Evolutionary conservation across 2,888 invertebrate genomes (phyloP), one percentile per base, ranked within the genome.

Genomic region (Eristalis pertinax): DNA sequence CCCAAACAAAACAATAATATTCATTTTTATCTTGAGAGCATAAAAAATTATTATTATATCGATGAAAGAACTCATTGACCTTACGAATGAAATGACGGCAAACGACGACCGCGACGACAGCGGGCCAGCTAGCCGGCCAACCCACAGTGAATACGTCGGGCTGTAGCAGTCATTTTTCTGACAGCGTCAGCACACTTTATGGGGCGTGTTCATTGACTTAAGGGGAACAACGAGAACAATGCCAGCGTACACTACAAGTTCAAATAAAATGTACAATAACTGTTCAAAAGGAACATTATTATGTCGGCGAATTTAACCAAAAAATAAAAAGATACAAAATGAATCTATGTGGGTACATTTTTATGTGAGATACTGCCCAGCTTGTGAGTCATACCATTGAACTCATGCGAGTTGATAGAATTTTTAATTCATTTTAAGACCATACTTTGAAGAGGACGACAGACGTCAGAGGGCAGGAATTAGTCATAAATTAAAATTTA

Each of bases 61-160:
- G 86, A 86, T 86, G 78, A 83, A 86, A 83, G 83, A 86, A 86
- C 86, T 86, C 86, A 86, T 86, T 86, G 86, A 86, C 83, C 86
- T 86, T 83, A 68, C 65, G 78, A 79, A 79, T 67, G 26, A 75
- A 83, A 77, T 82, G 82, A 86, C 82, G 77, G 77, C 73, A 73
- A 67, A 38, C 64, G 13, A 5, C 24, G 60, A 35, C 64, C 11
- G 29, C 58, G 41, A 11, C 73, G 67, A 32, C 32, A 32, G 32
- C 29, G 5, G 5, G 29, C 32, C 32, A 32, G 69, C 1, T 64
- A 22, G n/a, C 72, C 26, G n/a, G 26, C 4, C 26, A 26, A 4
- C 26, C 26, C 26, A 26, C 43, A 43, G 43, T 15, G 15, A 38
- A n/a, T 43, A 62, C 70, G 56, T 56, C 68, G 58, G 60, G 19